A percentile compares a stretch with the other conserved stretches of the same genome.
These are phyloP conservation scores for Poicephalus meyeri DNA, from an alignment of 2,113 vertebrate genomes.

Conservation along the genomic window DNA sequence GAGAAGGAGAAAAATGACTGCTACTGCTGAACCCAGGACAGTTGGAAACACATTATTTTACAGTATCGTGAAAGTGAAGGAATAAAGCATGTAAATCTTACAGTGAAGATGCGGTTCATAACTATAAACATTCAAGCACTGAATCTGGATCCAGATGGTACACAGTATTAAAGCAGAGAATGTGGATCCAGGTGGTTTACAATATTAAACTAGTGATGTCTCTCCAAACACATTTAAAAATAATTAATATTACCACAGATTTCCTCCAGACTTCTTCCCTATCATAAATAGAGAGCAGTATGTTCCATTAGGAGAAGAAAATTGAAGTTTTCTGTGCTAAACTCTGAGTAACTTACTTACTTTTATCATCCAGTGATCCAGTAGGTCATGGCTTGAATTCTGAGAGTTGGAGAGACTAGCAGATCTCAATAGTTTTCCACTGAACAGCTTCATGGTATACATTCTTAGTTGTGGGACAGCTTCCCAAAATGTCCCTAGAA, in stretches of 20 bases:
- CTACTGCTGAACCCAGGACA: not conserved
- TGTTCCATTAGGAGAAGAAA: not conserved
- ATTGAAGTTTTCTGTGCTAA: not conserved
- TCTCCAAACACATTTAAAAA: conserved; percentile 42
- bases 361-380: not conserved
- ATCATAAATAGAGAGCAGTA: conserved; percentile 18
- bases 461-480: not conserved
- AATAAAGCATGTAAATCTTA: conserved; percentile 6
- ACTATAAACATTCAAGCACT: conserved; percentile 8
- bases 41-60: not conserved
- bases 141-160: conserved; percentile 43
- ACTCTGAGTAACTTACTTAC: not conserved
- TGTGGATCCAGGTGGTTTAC: conserved; percentile 46
- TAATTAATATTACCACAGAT: conserved; percentile 58
- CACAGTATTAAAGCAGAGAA: conserved; percentile 30
- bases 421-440: not conserved
- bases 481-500: not conserved
- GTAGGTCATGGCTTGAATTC: not conserved
- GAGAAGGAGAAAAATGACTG: not conserved
- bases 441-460: not conserved
- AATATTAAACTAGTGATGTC: conserved; percentile 27
- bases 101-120: not conserved
- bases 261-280: conserved; percentile 28
- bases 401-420: not conserved
- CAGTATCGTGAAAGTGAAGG: not conserved